Percentiles rank a stretch among this genome's conserved stretches.
Conservation (phyloP, 2,888 invertebrate species). For the Anthophora plumipes region DNA sequence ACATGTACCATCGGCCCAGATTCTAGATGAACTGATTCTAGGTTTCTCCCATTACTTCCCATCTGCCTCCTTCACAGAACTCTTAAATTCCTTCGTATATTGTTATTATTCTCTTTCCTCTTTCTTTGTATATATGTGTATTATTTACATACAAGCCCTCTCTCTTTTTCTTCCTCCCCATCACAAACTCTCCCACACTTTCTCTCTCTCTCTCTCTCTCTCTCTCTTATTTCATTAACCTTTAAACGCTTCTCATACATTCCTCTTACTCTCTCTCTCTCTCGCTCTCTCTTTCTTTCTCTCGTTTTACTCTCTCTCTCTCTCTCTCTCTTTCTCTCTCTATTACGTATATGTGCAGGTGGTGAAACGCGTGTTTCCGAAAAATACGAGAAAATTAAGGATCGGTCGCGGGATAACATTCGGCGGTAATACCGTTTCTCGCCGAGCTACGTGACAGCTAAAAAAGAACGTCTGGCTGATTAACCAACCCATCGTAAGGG, state of each 20-base stretch:
- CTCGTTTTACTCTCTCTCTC: conserved; percentile 45
- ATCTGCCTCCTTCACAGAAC: conserved; percentile 72
- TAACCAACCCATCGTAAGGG: conserved; percentile 22
- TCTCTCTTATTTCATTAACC: conserved; percentile 22
- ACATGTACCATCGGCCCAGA: conserved; percentile 82
- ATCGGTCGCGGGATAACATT: conserved; percentile 48
- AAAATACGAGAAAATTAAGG: conserved; percentile 76
- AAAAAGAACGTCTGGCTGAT: not conserved
- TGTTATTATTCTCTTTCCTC: conserved; percentile 59
- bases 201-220: conserved; percentile 44
- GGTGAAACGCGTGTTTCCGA: conserved; percentile 75
- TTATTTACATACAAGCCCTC: conserved; percentile 80
- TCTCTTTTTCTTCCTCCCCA: conserved; percentile 40
- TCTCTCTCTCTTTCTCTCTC: conserved; percentile 37
- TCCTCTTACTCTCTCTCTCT: conserved; percentile 40
- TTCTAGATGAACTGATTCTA: conserved; percentile 79
- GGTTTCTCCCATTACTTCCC: conserved; percentile 36
- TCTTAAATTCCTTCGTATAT: conserved; percentile 78
- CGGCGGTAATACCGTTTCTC: conserved; percentile 8
- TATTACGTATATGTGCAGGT: conserved; percentile 81
- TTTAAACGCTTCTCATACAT: not conserved
- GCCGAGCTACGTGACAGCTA: not conserved
- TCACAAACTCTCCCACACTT: conserved; percentile 42
- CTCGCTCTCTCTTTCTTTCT: conserved; percentile 44
- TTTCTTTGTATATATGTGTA: conserved; percentile 77